Evolutionary conservation across 2,113 vertebrate species (phyloP).

Genomic region (mouse (Mus musculus)): GRCm39 chr3:47680001-47680500

Average conservation of each 20-base stretch:
- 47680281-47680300: too few relatives aligned
- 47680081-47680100: not conserved
- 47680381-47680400: too few relatives aligned
- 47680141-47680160: fast-evolving
- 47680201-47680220: fast-evolving
- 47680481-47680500: not conserved
- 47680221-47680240: not conserved
- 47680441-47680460: not conserved
- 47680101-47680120: not conserved
- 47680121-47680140: not conserved
- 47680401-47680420: too few relatives aligned
- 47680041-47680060: not conserved
- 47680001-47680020: not conserved
- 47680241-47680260: too few relatives aligned
- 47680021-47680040: not conserved
- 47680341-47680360: too few relatives aligned
- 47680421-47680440: too few relatives aligned
- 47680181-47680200: not conserved
- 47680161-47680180: not conserved
- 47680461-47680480: not conserved
- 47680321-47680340: too few relatives aligned
- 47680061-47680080: not conserved
- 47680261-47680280: too few relatives aligned
- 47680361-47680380: too few relatives aligned
- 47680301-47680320: too few relatives aligned